Evolutionary conservation across 2,113 vertebrate genomes (phyloP).

Genomic region (Pantherophis guttatus): DNA sequence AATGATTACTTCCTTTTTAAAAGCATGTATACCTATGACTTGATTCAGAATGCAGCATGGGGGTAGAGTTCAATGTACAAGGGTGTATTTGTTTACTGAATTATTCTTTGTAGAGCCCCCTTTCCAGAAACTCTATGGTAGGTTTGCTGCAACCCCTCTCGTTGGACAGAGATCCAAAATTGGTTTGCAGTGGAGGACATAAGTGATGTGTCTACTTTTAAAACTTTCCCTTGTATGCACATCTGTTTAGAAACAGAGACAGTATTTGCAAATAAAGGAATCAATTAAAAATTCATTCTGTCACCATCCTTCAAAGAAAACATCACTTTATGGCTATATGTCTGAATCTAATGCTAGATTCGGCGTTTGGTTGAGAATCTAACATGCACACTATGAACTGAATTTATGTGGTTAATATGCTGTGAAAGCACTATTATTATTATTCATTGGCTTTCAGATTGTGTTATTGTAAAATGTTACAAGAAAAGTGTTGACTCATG

Average conservation of each 20-base stretch:
- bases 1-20: neutral
- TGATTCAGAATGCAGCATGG: neutral
- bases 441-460: neutral
- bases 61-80: neutral
- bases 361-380: neutral
- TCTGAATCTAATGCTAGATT: neutral
- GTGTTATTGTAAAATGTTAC: neutral
- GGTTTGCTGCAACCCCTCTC: neutral
- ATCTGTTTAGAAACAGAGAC: neutral
- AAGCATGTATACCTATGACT: neutral
- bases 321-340: neutral
- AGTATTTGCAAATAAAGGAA: neutral
- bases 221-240: neutral
- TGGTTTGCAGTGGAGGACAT: neutral
- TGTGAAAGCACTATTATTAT: neutral
- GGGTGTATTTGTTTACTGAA: neutral
- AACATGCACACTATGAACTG: neutral
- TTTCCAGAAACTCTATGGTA: neutral
- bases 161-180: neutral
- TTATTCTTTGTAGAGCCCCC: neutral
- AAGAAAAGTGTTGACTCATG: neutral
- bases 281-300: neutral
- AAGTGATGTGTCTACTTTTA: neutral
- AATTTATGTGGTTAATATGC: neutral
- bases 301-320: neutral